A percentile compares a stretch with the other conserved stretches of the same genome.
These are phyloP conservation scores for Iguana delicatissima DNA, from an alignment of 2,797 vertebrate species.

Conservation along the genomic window DNA sequence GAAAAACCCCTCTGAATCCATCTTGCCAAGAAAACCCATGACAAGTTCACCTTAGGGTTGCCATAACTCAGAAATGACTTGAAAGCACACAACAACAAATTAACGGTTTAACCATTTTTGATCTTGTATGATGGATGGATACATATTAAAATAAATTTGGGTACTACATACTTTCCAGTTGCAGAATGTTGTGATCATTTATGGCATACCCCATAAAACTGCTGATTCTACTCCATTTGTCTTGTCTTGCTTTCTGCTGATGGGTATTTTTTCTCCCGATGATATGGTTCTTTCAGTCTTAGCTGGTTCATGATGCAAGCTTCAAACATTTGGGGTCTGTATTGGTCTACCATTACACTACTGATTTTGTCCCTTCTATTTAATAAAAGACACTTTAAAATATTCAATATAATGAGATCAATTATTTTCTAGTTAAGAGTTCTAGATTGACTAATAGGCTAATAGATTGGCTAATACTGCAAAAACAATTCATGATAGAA, in stretches of 20 bases:
- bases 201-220: not conserved
- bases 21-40: no score
- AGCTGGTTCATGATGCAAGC: not conserved
- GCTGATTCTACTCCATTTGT: not conserved
- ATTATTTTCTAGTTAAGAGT: not conserved
- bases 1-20: no score
- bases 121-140: not conserved
- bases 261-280: not conserved
- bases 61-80: no score
- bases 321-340: not conserved
- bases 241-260: not conserved
- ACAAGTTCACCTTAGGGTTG: no score
- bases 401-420: not conserved
- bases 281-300: not conserved
- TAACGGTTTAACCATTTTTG: not conserved
- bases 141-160: not conserved
- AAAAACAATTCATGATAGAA: no score
- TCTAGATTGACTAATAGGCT: not conserved
- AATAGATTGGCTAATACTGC: no score
- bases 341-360: not conserved
- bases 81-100: no score
- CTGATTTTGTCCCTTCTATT: not conserved
- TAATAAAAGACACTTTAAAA: no score
- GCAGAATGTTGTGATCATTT: not conserved
- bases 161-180: not conserved